phyloP scores from a whole-genome alignment of 2,888 invertebrate species.

The Diloba caeruleocephala region DNA sequence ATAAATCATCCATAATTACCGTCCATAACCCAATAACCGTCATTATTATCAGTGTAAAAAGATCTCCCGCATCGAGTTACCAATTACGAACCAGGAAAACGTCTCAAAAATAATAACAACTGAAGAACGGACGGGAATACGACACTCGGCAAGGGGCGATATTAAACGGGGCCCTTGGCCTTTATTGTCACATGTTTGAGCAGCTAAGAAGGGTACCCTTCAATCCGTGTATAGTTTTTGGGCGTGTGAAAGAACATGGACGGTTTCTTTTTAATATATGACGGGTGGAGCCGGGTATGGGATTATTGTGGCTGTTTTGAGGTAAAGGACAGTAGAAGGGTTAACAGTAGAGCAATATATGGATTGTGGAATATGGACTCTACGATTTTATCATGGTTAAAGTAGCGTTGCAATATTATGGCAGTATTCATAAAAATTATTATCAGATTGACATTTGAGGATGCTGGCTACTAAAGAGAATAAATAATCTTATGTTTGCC shows the following conservation, averaged over 20 bases:
- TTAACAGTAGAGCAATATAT: slow-evolving; percentile 2
- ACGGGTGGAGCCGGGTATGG: slow-evolving; percentile 24
- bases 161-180: slow-evolving; percentile 43
- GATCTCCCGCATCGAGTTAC: slow-evolving; percentile 39
- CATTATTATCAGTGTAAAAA: slow-evolving; percentile 21
- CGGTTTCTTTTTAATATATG: slow-evolving; percentile 41
- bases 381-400: no score
- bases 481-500: no score
- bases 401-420: no score
- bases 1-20: slow-evolving; percentile 44
- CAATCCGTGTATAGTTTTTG: slow-evolving; percentile 37
- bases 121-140: slow-evolving; percentile 36
- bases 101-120: slow-evolving; percentile 47
- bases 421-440: no score
- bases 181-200: slow-evolving; percentile 40
- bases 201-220: slow-evolving; percentile 18
- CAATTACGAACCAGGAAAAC: slow-evolving; percentile 41
- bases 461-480: no score
- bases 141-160: slow-evolving; percentile 43
- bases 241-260: slow-evolving; percentile 30
- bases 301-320: slow-evolving; percentile 25
- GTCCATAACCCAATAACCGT: slow-evolving; percentile 14
- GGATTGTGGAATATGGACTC: no score
- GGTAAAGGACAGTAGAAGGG: slow-evolving; percentile 2
- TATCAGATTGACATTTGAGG: no score